Base-by-base conservation (phyloP, 2,888 invertebrate genomes). In the Andrena flavipes region DNA sequence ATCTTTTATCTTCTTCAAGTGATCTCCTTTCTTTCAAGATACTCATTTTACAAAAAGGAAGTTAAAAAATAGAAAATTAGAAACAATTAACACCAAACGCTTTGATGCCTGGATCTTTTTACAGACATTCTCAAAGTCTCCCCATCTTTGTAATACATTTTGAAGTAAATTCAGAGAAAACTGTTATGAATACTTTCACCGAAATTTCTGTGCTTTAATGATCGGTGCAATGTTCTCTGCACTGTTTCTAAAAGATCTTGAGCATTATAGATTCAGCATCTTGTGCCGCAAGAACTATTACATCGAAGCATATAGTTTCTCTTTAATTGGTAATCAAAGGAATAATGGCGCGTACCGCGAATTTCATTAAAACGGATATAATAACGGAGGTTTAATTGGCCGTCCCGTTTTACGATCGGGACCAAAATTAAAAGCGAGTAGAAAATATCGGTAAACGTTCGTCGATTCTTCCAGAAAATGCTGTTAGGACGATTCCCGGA, bases 391-490 rank as follows among this genome's bases (percentile, higher is more conserved):
- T 75, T 64, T 69, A 59, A 69, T 79, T 63, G 29, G 23, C 16
- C 8, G n/a, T 4, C 10, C 10, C 10, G 23, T 16, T 75, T 70
- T 60, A 29, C 26, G 35, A 67, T 62, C 60, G 29, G 49, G 33
- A n/a, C 23, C 23, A 16, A 48, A 48, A 49, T n/a, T 60, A 65
- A 69, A 81, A n/a, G 20, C 20, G n/a, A 54, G 42, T 62, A 8
- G 29, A 64, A 35, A 59, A 59, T 6, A 64, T 49, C 8, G 10
- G 20, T 30, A 26, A 13, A 13, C 54, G 20, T 69, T 69, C 20
- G 13, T 7, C 42, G 60, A 13, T 62, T 23, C 59, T 67, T 16
- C 70, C 51, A 65, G 71, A 77, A 82, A 82, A 82, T 72, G 4
- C 16, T 16, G 64, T 62, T 35, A 60, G 69, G 63, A 67, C 35